Base-by-base conservation (phyloP, 2,888 invertebrate genomes). In the Corbicula japonica region DNA sequence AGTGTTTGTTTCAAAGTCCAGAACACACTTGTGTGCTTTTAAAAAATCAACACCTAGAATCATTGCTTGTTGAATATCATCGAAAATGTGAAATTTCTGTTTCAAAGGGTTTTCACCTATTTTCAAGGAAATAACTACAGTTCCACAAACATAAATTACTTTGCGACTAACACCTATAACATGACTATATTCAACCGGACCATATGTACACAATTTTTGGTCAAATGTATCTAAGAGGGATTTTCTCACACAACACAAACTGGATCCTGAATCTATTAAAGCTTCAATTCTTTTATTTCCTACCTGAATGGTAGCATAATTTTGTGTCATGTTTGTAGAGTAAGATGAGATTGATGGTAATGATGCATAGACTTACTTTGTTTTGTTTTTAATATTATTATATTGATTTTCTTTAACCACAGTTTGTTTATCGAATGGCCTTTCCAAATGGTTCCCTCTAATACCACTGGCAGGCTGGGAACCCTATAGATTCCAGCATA, bases 371-470 rank as follows among this genome's bases (percentile, higher is more conserved):
- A n/a, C 15, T 8, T 32, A 32, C 18, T 54, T 8, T n/a, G n/a
- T n/a, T 32, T 18, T 54, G 23, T 52, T 6, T 4, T 3, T 12
- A 18, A 52, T 26, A 10, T 52, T 52, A 10, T 26, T 21, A 28
- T 4, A 10, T 52, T 52, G 52, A 28, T 18, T 8, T 6, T 23
- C 15, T 23, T 28, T 3, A 52, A 52, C 15, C 21, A 12, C 6
- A 30, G 30, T 28, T 54, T 54, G 28, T 54, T 41, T 38, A 2
- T 35, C 18, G 1, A 58, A 30, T 30, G n/a, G 70, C 70, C 76
- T 76, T 65, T 70, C 58, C 65, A 70, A 3, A 1, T 70, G 76
- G 76, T 70, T 76, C 76, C 70, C 76, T 50, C 65, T 62, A 26
- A 34, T 18, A 70, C 76, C 76, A 54, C 21, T 38, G 63, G 70